Percentiles rank a stretch among this genome's conserved stretches.
These are phyloP conservation scores for Dasyprocta punctata DNA, from an alignment of 2,113 vertebrate genomes.

Conservation along the genomic window DNA sequence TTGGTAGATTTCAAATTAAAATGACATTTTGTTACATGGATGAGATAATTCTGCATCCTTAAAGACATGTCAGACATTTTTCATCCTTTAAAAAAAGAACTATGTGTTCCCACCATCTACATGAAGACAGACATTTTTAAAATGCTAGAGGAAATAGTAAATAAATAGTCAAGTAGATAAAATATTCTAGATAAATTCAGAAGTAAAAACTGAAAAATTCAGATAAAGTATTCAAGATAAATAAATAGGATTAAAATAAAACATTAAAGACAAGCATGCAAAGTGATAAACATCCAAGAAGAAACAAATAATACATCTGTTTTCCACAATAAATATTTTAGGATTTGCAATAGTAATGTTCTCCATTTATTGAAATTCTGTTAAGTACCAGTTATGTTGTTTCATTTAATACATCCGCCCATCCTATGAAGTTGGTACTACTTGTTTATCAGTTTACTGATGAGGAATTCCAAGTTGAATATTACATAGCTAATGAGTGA, in stretches of 20 bases:
- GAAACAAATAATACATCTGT: not conserved
- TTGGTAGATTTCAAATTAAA: conserved; percentile 11
- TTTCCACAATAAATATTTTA: not conserved
- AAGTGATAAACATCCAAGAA: not conserved
- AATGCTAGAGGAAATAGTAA: not conserved
- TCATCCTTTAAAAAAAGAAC: not conserved
- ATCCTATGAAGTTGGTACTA: not conserved
- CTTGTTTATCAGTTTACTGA: not conserved
- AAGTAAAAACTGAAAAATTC: not conserved
- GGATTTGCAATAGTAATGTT: not conserved
- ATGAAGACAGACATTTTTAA: not conserved
- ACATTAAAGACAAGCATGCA: not conserved
- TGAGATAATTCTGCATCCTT: not conserved
- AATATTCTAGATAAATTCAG: not conserved
- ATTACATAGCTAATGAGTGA: not conserved
- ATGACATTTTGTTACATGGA: not conserved
- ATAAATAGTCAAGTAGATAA: not conserved
- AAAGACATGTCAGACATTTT: not conserved
- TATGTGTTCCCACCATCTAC: not conserved
- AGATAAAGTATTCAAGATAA: not conserved
- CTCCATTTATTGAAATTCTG: not conserved
- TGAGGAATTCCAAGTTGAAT: not conserved
- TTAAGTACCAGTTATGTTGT: not conserved
- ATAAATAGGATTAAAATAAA: conserved; percentile 2
- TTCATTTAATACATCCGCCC: not conserved